Evolutionary conservation across 2,113 vertebrate genomes (phyloP).

Genomic region (Tringa solitaria): DNA sequence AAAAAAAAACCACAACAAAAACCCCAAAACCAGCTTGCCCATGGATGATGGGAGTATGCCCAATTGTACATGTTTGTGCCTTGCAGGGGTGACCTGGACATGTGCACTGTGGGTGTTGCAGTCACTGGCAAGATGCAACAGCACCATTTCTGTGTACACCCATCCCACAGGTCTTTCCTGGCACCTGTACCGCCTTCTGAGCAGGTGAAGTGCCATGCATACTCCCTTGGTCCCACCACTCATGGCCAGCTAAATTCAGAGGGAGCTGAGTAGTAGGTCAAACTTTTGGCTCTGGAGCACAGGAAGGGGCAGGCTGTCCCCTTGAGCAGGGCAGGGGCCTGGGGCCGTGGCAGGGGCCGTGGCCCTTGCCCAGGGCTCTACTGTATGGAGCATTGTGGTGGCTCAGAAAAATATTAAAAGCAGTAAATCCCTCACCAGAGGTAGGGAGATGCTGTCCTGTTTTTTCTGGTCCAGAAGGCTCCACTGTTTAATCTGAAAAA

Average conservation of each 20-base stretch:
- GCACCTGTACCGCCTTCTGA: not conserved
- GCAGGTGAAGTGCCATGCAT: not conserved
- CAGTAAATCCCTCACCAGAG: not conserved
- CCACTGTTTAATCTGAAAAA: not conserved
- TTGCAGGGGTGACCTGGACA: not conserved
- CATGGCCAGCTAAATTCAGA: not conserved
- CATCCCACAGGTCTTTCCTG: not conserved
- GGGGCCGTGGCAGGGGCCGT: no score
- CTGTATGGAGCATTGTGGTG: not conserved
- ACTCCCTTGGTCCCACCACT: not conserved
- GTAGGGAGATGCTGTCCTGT: not conserved
- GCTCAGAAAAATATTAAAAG: not conserved
- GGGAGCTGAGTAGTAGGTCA: not conserved
- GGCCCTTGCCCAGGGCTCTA: not conserved
- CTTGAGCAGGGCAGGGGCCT: not conserved
- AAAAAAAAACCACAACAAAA: no score
- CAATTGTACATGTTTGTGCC: not conserved
- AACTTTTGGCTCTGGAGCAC: not conserved
- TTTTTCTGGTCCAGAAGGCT: not conserved
- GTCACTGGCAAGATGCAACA: not conserved
- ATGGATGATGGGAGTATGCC: not conserved
- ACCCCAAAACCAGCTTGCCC: not conserved
- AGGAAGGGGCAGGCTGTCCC: not conserved
- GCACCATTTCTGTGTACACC: fast-evolving
- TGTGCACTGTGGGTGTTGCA: fast-evolving